Conservation (phyloP, 2,113 vertebrate species). For the Oncorhynchus tshawytscha region DNA sequence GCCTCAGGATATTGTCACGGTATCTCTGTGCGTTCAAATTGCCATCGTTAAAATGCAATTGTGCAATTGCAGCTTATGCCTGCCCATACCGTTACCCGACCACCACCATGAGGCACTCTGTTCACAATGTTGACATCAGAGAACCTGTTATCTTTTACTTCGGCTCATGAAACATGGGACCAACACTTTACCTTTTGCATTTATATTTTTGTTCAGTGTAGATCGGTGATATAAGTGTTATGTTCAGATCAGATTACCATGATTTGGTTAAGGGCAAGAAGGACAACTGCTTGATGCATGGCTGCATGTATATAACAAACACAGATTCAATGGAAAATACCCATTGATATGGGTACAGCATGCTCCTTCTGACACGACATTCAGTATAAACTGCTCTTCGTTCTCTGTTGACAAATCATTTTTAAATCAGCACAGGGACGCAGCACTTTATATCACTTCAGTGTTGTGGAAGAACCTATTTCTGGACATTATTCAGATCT, state of each 20-base stretch:
- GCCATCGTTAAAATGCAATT: too few species aligned
- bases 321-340: neutral
- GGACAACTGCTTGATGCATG: neutral
- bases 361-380: too few species aligned
- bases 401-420: constrained; percentile 14
- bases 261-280: neutral
- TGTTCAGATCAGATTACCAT: neutral
- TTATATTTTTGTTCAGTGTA: neutral
- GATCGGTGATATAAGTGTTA: neutral
- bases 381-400: neutral
- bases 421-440: constrained; percentile 4
- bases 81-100: too few species aligned
- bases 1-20: too few species aligned
- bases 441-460: constrained; percentile 7
- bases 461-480: constrained; percentile 35
- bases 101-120: too few species aligned
- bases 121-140: too few species aligned
- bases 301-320: neutral
- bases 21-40: too few species aligned
- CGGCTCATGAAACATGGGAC: too few species aligned
- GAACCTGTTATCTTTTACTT: too few species aligned
- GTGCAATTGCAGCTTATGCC: too few species aligned
- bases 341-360: too few species aligned
- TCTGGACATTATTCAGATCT: constrained; percentile 49
- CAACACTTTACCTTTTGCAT: neutral